Base-by-base conservation (phyloP, 2,113 vertebrate genomes). In the Zosterops borbonicus region DNA sequence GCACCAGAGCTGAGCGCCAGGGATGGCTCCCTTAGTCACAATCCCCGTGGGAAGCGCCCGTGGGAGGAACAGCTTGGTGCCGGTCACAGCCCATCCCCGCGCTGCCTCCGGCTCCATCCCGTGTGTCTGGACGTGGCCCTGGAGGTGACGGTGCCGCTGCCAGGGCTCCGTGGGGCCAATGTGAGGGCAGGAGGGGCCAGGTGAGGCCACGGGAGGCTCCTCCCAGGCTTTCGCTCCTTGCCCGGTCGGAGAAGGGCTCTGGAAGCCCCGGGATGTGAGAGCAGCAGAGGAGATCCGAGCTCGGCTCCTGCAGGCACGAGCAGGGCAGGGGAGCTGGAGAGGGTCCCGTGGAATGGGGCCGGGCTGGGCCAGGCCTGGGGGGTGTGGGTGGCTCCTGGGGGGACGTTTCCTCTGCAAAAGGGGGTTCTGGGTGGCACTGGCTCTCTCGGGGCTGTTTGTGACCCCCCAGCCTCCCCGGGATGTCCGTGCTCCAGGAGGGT, bases 31-130 rank as follows among this genome's bases (percentile, higher is more conserved):
- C 1, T 96, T 70, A 92, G 87, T 96, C 96, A 95, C 25, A 8
- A 1, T n/a, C 27, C 33, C 87, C 2, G 92, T 96, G 89, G 93
- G 95, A 87, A 59, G 95, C 80, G 81, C 89, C 73, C 55, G 93
- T 91, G 94, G 96, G 96, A 86, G 80, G 80, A 83, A 87, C 89
- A 90, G 94, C 96, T 91, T 11, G 87, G 24, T 56, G 69, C 42
- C 67, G 79, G 71, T 76, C 93, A 73, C 20, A 47, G 27, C 81
- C 7, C 2, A 14, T 12, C 6, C 4, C 84, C 49, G 74, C 60
- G 60, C 79, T 37, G 52, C 89, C 75, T 65, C 33, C 6, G 0
- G 50, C 39, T 31, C 14, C 70, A 15, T 5, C 53, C 52, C 8
- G 2, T 6, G 25, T 2, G 55, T 24, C 71, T 11, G 62, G 52